Base-by-base conservation (phyloP, 2,113 vertebrate species). In the Hirundichthys speculiger region DNA sequence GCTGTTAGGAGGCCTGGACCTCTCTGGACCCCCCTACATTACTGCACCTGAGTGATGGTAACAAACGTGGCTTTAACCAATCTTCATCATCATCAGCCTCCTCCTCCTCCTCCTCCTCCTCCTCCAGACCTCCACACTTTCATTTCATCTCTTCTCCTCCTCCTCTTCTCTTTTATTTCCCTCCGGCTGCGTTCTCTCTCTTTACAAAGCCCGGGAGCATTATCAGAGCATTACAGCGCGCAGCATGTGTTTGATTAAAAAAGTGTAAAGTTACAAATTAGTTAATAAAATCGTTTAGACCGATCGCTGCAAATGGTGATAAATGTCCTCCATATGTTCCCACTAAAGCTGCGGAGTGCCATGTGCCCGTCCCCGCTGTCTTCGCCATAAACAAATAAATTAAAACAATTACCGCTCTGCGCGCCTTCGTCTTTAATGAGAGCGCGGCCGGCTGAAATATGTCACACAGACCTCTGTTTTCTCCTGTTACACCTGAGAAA, bases 221-320 rank as follows among this genome's bases (percentile, higher is more conserved):
- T 82, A 82, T 86, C 69, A 73, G 79, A 80, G 39, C 86, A 90
- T 83, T 66, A 88, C 72, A 62, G 83, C 73, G 68, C 85, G 21
- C 83, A 82, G 88, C 91, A 83, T 90, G 92, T 87, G 88, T 89
- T 91, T 89, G 89, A 90, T 90, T 91, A 91, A 92, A 91, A 90
- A 93, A 92, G 93, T 88, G 88, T 88, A 90, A 89, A 75, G 87
- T 91, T 91, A 90, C 87, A 91, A 92, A 92, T 79, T 77, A 91
- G 87, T 93, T 91, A 82, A 94, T 91, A 92, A 86, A 71, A 84
- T 89, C 79, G 90, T 91, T 84, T 84, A 85, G 90, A 87, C 86
- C 85, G 38, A 70, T 88, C 75, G 82, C 90, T 79, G 90, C 91
- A 90, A 93, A 89, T 47, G 81, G 87, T 93, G 92, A 93, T 91